Base-by-base conservation (phyloP, 1,140 invertebrate species). In the Drosophila mayri region DNA sequence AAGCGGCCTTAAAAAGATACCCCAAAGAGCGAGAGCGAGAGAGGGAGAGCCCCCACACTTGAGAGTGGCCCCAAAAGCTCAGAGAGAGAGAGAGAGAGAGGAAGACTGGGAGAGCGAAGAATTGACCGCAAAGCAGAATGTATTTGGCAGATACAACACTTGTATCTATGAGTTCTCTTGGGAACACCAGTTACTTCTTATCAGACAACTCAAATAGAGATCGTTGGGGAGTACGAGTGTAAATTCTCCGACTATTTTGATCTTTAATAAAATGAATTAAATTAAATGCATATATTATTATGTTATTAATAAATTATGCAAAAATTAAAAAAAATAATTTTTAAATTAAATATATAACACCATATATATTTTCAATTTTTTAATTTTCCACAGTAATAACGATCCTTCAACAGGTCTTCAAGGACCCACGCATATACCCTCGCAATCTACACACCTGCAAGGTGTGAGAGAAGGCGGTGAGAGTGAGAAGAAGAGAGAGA, bases 1-100 rank as follows among this genome's bases (percentile, higher is more conserved):
- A 37, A 37, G 32, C 20, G 32, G 20, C 50, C 18, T 22, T 22
- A 22, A 16, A 54, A 49, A 62, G 63, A 44, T 55, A 62, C 70
- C 52, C 71, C 65, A 76, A 54, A 61, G 61, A 47, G 44, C 18
- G 38, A 47, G 58, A 43, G 54, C 50, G 9, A 32, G 28, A 9
- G 62, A 61, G 41, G 11, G 30, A 35, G 32, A 35, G 32, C 32
- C 46, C 73, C 40, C 41, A 28, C 74, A 14, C 35, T 5, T 25
- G 32, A 52, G 63, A 38, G 25, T 28, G 41, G 61, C 73, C 43
- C 44, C 43, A 35, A 40, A 66, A 28, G 25, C 46, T 43, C 40
- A 40, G 16, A 16, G n/a, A 28, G 14, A 58, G n/a, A 38, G 38
- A 47, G 41, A 38, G 25, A 25, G 25, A 22, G 22, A 61, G n/a